Percentiles rank a stretch among this genome's conserved stretches.
Evolutionary conservation across 2,888 invertebrate species (phyloP).

Genomic region (Glomeris marginata): DNA sequence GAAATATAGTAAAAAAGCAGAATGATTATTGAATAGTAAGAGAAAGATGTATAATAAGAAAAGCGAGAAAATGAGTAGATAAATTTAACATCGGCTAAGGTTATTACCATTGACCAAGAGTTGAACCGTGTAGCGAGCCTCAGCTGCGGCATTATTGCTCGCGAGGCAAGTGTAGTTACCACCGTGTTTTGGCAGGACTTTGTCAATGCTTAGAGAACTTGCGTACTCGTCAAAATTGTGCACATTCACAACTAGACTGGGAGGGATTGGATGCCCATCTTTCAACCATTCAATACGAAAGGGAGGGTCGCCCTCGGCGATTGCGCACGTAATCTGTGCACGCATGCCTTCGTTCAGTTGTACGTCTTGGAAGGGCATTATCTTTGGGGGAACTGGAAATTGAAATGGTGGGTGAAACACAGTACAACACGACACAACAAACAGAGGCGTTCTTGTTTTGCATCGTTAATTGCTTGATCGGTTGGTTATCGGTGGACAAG

Average conservation of each 20-base stretch:
- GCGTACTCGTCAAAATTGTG: slow-evolving; percentile 15
- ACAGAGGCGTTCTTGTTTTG: neutral
- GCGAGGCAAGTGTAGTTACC: slow-evolving; percentile 15
- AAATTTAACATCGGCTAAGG: no score
- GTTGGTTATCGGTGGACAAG: neutral
- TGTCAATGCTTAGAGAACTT: slow-evolving; percentile 15
- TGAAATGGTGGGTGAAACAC: neutral
- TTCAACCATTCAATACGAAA: slow-evolving; percentile 13
- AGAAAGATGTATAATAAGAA: neutral
- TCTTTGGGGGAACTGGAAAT: slow-evolving; percentile 16
- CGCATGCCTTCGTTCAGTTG: slow-evolving; percentile 15
- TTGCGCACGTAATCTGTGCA: slow-evolving; percentile 16
- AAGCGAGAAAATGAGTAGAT: no score
- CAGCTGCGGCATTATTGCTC: slow-evolving; percentile 12
- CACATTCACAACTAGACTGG: slow-evolving; percentile 11
- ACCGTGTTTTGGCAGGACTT: slow-evolving; percentile 13
- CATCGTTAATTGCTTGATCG: neutral
- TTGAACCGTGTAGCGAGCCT: slow-evolving; percentile 12
- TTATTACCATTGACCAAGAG: slow-evolving; percentile 16
- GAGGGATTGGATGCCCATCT: slow-evolving; percentile 14
- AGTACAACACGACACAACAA: neutral
- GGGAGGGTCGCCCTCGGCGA: slow-evolving; percentile 15
- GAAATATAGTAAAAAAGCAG: neutral
- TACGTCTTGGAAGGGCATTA: slow-evolving; percentile 15
- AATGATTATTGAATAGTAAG: neutral